Conservation (phyloP, 2,888 invertebrate species). For the Trichopria drosophilae region DNA sequence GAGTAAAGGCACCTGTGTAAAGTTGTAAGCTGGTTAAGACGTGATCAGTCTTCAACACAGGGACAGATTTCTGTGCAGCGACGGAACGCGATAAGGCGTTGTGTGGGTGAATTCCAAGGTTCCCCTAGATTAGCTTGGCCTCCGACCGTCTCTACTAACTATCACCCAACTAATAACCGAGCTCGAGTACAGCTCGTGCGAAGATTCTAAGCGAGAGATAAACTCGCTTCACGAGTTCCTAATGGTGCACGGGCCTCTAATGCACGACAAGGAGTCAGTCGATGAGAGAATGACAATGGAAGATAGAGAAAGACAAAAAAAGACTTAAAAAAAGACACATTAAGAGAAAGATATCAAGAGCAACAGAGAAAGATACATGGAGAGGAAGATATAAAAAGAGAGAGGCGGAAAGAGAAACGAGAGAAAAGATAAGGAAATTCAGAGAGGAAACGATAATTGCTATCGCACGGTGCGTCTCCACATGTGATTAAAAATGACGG, state of each 20-base stretch:
- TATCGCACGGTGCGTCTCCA: background rate
- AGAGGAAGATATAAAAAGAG: background rate
- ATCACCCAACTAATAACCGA: constrained; percentile 7
- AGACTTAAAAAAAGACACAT: background rate
- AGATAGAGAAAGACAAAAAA: background rate
- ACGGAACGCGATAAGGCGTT: constrained; percentile 27
- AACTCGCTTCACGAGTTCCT: constrained; percentile 3
- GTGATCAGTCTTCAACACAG: too few relatives aligned
- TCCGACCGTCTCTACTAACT: constrained; percentile 33
- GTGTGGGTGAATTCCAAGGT: constrained; percentile 41
- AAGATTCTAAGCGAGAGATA: constrained; percentile 19
- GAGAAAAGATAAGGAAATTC: constrained; percentile 2
- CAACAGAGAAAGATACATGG: background rate
- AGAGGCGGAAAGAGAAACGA: background rate
- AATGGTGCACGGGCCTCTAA: background rate
- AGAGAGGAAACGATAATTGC: constrained; percentile 12
- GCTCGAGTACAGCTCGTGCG: background rate
- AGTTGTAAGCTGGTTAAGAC: too few relatives aligned
- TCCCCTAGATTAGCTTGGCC: constrained; percentile 41
- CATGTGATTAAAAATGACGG: too few relatives aligned
- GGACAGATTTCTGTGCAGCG: too few relatives aligned
- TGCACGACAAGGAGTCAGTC: constrained; percentile 1
- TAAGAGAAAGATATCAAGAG: background rate
- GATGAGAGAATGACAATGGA: too few relatives aligned
- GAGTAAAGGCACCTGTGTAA: too few relatives aligned